Percentiles rank a stretch among this genome's conserved stretches.
Conservation (phyloP, 1,140 invertebrate species). For the Triops cancriformis region DNA sequence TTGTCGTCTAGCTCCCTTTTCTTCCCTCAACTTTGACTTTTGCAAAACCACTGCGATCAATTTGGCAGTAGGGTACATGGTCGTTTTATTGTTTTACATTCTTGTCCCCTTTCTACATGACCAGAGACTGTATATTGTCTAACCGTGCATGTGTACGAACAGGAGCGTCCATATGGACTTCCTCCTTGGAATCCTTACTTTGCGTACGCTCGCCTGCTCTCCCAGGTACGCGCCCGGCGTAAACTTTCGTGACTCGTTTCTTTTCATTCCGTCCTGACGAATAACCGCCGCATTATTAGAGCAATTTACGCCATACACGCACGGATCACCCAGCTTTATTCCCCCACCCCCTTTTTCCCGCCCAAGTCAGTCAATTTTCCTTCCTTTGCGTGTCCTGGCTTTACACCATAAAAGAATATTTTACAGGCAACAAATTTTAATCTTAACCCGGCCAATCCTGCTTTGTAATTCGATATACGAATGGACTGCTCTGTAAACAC, state of each 20-base stretch:
- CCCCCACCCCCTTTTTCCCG: not conserved
- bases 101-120: not conserved
- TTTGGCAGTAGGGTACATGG: too few species aligned
- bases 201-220: slow-evolving; percentile 42
- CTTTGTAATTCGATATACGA: too few species aligned
- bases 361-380: not conserved
- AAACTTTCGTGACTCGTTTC: not conserved
- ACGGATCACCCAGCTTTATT: too few species aligned
- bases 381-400: not conserved
- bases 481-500: not conserved
- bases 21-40: too few species aligned
- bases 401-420: not conserved
- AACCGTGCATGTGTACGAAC: not conserved
- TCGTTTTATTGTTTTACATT: not conserved
- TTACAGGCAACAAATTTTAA: not conserved
- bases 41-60: too few species aligned
- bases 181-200: slow-evolving; percentile 46
- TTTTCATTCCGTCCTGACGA: not conserved
- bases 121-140: not conserved
- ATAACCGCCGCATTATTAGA: not conserved
- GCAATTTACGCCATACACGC: too few species aligned
- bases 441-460: too few species aligned
- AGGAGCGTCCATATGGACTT: slow-evolving; percentile 21
- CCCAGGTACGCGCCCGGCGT: slow-evolving; percentile 34
- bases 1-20: too few species aligned